Evolutionary conservation across 2,797 vertebrate genomes (phyloP), one percentile per base, ranked within the genome.

Genomic region (Dermochelys coriacea): DNA sequence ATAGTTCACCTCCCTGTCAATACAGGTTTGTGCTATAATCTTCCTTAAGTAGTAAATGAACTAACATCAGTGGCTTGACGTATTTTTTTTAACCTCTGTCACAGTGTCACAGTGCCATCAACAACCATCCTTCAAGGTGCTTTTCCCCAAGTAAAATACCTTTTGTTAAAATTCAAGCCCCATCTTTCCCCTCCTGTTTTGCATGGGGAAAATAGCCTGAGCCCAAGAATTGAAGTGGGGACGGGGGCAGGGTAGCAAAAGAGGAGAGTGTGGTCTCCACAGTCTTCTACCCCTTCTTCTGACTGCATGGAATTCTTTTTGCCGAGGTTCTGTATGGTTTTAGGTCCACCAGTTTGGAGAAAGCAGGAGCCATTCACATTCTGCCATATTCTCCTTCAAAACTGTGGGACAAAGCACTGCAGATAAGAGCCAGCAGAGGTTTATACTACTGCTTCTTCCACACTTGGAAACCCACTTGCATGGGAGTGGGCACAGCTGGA

Each of bases 231-330:
- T 79, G 77, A 75, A 14, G 77, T 12, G 27, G 54, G 9, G 54
- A 54, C 18, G 55, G 9, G 71, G 87, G 25, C 8, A 23, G 1
- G 31, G 91, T 19, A 18, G 61, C 34, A 84, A 57, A 87, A 91
- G 50, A 9, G 23, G 85, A 52, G 18, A 21, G 64, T 19, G 23
- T 47, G n/a, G 57, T 54, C 8, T 84, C 47, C 85, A 14, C 74
- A 57, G 2, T 11, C 71, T 50, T 4, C 77, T 41, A 19, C n/a
- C 34, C 85, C 34, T 4, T 11, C 4, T 82, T 61, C 47, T 80
- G 47, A 61, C 57, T 37, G 3, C 34, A 80, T 77, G 51, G 34
- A 75, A 85, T 91, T 87, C 74, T 94, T 41, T 86, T 68, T 74
- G 49, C 68, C 25, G 34, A 21, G 80, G 16, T 41, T 23, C 47